Base-by-base conservation (phyloP, 2,888 invertebrate genomes). In the Drosophila sordidula region DNA sequence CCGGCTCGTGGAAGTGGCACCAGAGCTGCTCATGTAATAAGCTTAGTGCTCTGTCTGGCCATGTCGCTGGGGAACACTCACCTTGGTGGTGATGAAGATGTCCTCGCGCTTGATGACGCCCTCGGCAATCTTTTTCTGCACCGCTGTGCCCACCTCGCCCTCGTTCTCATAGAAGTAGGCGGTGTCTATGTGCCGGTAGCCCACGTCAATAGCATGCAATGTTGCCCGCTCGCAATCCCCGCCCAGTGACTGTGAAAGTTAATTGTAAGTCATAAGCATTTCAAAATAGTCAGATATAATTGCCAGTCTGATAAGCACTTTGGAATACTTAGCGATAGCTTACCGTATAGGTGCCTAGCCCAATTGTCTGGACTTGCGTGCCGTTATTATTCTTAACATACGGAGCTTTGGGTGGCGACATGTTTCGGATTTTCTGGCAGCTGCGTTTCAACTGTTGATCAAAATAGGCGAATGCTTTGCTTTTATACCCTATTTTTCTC, bases 1-100 rank as follows among this genome's bases (percentile, higher is more conserved):
- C 96, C 0, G 94, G 94, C 12, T 95, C 94, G 90, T 98, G 98
- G 92, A 95, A 97, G 0, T 96, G 97, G 92, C 97, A 97, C 98
- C 98, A 98, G 4, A 97, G 91, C 94, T 97, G 26, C 0, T 22
- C 12, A 50, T 58, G 29, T 18, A 16, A 12, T 16, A 38, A 0
- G 18, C 34, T 49, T 14, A 12, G 8, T 38, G 6, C 32, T 3
- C 16, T 22, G 16, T 16, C 16, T 8, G 9, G 6, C 14, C 42
- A 42, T 44, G n/a, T 11, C 16, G 8, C 5, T 5, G 34, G 34
- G 11, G 3, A 34, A 3, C 6, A 46, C 71, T 64, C 12, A 91
- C 91, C 87, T 92, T 92, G 25, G 89, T 85, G 14, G 90, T 89
- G 34, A 92, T 86, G 58, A 89, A 91, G 8, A 93, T 80, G 58